Evolutionary conservation across 2,888 invertebrate species (phyloP), one percentile per base, ranked within the genome.

Genomic region (Mythimna lalbum): DNA sequence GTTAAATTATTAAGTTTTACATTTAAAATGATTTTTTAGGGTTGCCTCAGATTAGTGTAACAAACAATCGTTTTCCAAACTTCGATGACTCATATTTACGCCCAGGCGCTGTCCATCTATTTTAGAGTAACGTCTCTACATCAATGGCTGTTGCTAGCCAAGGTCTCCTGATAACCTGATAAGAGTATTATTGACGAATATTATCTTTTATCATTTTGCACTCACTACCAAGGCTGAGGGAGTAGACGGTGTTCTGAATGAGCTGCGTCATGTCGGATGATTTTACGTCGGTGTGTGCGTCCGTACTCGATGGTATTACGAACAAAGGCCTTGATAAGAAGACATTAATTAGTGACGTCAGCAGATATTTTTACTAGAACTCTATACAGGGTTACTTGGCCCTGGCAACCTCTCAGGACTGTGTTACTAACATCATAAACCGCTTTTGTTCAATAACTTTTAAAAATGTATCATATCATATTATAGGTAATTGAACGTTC

Each of bases 161-260:
- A 68, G 64, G 50, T 27, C 47, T 31, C 10, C 27, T 59, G 73
- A 81, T 73, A 76, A 73, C 27, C 31, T 31, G 78, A 80, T 78
- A 80, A 64, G 52, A 47, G 7, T 23, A 62, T 63, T 80, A 78
- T 67, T 47, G 52, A 17, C 23, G 33, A 66, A 66, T 53, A 9
- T 66, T 64, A 63, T 63, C 56, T 53, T 43, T 21, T 36, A 78
- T 66, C 53, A 66, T 63, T 72, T 72, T 74, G 78, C 63, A 78
- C 63, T 63, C 27, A 61, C 43, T 36, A n/a, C 14, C 53, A 50
- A 27, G 57, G 43, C 36, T 57, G 47, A 27, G 21, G 33, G 27
- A 10, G 43, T 43, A 73, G 39, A 31, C 49, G 12, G 21, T 36
- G 7, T n/a, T 23, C 12, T 21, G 31, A 50, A 62, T 61, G 12